Percentiles rank a stretch among this genome's conserved stretches.
phyloP scores from a whole-genome alignment of 1,140 invertebrate species.

The Drosophila albomicans region DNA sequence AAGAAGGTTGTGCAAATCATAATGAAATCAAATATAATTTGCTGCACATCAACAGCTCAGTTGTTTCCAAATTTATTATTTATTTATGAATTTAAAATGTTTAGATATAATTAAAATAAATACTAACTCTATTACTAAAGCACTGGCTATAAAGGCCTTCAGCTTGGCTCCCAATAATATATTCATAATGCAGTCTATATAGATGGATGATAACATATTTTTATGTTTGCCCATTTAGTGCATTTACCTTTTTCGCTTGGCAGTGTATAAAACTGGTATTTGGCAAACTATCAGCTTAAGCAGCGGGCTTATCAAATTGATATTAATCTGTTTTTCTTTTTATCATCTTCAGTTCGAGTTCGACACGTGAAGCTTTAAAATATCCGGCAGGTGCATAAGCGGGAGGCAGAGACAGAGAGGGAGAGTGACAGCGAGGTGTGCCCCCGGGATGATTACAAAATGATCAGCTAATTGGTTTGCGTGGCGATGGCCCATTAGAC shows the following conservation, averaged over 20 bases:
- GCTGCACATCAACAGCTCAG: too few relatives aligned
- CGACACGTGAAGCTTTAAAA: background rate
- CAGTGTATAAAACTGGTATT: constrained; percentile 1
- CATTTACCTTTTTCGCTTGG: background rate
- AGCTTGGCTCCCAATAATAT: too few relatives aligned
- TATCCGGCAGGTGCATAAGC: background rate
- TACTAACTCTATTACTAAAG: too few relatives aligned
- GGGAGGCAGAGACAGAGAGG: background rate
- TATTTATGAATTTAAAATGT: too few relatives aligned
- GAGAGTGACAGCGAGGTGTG: constrained; percentile 24
- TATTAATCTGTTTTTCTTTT: constrained; percentile 30
- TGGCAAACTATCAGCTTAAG: constrained; percentile 19
- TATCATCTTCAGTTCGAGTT: constrained; percentile 9
- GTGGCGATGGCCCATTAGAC: constrained; percentile 12
- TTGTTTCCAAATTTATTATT: too few relatives aligned
- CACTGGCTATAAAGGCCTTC: too few relatives aligned
- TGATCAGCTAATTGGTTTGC: constrained; percentile 39
- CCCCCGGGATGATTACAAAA: constrained; percentile 38
- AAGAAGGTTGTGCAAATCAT: too few relatives aligned
- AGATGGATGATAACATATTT: too few relatives aligned
- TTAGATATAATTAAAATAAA: too few relatives aligned
- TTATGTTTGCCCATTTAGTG: background rate
- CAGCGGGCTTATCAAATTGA: constrained; percentile 30
- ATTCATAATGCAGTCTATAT: too few relatives aligned
- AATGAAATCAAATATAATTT: too few relatives aligned